These are phyloP conservation scores for Tamandua tetradactyla DNA, from an alignment of 2,797 vertebrate species.

Conservation along the genomic window DNA sequence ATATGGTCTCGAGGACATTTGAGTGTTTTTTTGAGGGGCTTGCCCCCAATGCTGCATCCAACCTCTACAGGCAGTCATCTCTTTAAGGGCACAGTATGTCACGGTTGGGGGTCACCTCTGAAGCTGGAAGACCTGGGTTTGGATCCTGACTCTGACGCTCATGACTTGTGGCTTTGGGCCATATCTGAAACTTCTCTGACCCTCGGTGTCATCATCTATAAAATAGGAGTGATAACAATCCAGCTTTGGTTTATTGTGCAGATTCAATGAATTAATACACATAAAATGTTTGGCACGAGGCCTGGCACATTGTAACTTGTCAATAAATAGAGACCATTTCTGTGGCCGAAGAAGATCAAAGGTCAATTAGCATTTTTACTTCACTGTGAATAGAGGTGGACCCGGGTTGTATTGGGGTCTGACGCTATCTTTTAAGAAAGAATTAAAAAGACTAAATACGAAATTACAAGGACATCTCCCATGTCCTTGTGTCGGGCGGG, in stretches of 20 bases:
- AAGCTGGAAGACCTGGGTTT: too few relatives aligned
- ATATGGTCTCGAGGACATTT: not conserved
- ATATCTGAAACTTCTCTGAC: not conserved
- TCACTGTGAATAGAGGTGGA: not conserved
- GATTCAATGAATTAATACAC: not conserved
- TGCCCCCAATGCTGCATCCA: not conserved
- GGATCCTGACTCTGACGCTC: not conserved
- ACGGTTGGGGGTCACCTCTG: not conserved
- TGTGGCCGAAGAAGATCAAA: not conserved
- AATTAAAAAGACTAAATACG: not conserved
- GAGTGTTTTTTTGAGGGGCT: not conserved
- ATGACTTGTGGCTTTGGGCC: not conserved
- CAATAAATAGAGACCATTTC: not conserved
- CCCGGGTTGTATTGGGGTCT: not conserved
- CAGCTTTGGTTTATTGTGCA: not conserved
- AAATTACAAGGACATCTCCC: not conserved
- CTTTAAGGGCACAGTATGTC: not conserved
- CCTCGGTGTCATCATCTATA: not conserved
- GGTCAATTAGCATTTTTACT: not conserved
- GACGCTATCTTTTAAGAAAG: not conserved
- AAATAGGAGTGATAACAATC: not conserved
- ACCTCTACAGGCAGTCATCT: not conserved
- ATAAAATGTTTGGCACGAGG: not conserved
- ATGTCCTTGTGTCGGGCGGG: fast-evolving
- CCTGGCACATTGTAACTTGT: not conserved